A percentile compares a stretch with the other conserved stretches of the same genome.
Conservation (phyloP, 2,113 vertebrate genomes). For the Butastur rufipennis region DNA sequence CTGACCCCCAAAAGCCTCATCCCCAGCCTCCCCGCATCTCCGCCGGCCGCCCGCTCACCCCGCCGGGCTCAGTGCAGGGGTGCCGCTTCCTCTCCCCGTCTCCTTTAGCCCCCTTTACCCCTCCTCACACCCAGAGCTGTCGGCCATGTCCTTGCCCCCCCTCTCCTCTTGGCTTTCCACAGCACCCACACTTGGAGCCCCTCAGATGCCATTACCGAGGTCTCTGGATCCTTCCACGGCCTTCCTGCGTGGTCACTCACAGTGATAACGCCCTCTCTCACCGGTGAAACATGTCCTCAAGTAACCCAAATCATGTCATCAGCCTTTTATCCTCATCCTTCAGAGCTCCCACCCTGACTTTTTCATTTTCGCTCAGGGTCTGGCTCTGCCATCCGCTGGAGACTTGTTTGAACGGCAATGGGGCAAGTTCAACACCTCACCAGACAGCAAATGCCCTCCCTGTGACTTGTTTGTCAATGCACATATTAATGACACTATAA, state of each 20-base stretch:
- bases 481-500: not conserved
- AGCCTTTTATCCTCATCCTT: not conserved
- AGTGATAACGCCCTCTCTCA: not conserved
- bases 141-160: too few relatives aligned
- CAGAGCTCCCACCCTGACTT: not conserved
- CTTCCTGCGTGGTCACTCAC: accelerated
- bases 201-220: accelerated
- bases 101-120: not conserved
- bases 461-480: too few relatives aligned
- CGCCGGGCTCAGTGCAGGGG: not conserved
- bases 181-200: not conserved
- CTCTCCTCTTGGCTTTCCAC: not conserved
- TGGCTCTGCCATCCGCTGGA: accelerated
- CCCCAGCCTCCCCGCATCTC: not conserved
- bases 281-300: too few relatives aligned
- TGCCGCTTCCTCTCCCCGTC: not conserved
- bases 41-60: not conserved
- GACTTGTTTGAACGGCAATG: accelerated
- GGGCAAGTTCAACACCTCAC: not conserved
- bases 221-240: not conserved
- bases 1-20: too few relatives aligned
- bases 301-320: not conserved
- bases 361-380: not conserved
- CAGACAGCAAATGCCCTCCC: too few relatives aligned
- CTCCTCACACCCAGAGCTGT: not conserved